Evolutionary conservation across 2,797 vertebrate species (phyloP).

Genomic region (Buceros bicornis): DNA sequence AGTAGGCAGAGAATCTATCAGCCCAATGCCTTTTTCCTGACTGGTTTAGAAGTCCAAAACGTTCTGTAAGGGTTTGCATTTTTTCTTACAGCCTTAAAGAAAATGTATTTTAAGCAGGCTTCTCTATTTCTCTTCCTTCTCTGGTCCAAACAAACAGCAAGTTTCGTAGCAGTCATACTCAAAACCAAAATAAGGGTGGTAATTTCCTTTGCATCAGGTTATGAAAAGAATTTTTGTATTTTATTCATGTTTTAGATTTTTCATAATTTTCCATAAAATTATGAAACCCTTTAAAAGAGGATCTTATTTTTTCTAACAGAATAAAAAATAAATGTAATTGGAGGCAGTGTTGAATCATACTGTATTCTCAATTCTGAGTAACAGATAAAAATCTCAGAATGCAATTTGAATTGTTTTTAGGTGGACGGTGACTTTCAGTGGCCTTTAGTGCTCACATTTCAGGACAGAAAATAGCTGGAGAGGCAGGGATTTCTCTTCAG

Average conservation of each 20-base stretch:
- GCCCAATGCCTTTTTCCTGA: background rate
- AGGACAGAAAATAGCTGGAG: background rate
- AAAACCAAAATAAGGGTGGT: background rate
- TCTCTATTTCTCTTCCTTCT: background rate
- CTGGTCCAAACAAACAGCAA: background rate
- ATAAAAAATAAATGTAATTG: background rate
- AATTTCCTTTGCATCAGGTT: background rate
- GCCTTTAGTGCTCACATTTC: background rate
- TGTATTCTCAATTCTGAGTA: background rate
- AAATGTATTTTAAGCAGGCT: background rate
- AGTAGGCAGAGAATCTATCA: constrained; percentile 11
- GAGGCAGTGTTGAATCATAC: background rate
- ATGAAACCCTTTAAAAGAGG: background rate
- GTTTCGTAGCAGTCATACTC: background rate
- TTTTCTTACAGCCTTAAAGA: background rate
- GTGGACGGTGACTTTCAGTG: background rate
- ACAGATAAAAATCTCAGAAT: background rate
- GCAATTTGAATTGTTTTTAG: background rate
- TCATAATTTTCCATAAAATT: background rate
- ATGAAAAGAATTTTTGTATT: background rate
- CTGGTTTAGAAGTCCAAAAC: constrained; percentile 25
- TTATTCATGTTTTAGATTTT: background rate
- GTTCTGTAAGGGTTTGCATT: background rate
- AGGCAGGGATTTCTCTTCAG: background rate
- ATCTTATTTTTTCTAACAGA: background rate